These are phyloP conservation scores for Oxytorus armatus DNA, from an alignment of 2,888 invertebrate species.

Conservation along the genomic window DNA sequence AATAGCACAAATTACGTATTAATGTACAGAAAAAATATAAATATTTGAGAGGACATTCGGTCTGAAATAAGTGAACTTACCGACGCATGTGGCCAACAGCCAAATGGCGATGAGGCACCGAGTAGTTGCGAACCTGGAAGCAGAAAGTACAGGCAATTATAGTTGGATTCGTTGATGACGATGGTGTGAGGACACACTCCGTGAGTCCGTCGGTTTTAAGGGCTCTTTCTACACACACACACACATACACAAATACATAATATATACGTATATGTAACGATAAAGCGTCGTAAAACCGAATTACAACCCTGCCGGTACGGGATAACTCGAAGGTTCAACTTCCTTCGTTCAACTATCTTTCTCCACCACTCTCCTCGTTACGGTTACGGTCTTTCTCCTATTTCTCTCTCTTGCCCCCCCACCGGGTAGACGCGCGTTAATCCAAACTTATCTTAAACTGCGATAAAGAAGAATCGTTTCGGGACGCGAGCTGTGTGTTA, in stretches of 20 bases:
- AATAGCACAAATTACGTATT: too few species aligned
- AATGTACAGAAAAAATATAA: constrained; percentile 15
- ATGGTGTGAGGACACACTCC: constrained; percentile 43
- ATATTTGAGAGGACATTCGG: constrained; percentile 13
- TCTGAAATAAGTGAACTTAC: constrained; percentile 72
- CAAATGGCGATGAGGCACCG: constrained; percentile 74
- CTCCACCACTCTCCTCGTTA: constrained; percentile 25
- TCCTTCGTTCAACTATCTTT: constrained; percentile 25
- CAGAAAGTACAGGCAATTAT: constrained; percentile 70
- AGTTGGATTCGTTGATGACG: constrained; percentile 50
- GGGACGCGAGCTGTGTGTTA: constrained; percentile 30
- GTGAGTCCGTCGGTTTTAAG: constrained; percentile 36
- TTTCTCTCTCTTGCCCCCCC: constrained; percentile 26
- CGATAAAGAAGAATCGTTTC: constrained; percentile 65
- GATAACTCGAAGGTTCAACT: constrained; percentile 63
- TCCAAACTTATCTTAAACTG: constrained; percentile 67
- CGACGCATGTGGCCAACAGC: constrained; percentile 75
- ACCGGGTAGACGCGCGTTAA: constrained; percentile 48
- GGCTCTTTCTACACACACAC: neutral
- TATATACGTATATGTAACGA: constrained; percentile 11
- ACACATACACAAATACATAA: neutral
- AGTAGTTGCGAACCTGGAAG: constrained; percentile 75
- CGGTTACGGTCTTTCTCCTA: constrained; percentile 7
- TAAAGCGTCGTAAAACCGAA: constrained; percentile 64
- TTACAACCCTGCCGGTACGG: constrained; percentile 52